Conservation (phyloP, 2,797 vertebrate genomes). For the Perodicticus potto region DNA sequence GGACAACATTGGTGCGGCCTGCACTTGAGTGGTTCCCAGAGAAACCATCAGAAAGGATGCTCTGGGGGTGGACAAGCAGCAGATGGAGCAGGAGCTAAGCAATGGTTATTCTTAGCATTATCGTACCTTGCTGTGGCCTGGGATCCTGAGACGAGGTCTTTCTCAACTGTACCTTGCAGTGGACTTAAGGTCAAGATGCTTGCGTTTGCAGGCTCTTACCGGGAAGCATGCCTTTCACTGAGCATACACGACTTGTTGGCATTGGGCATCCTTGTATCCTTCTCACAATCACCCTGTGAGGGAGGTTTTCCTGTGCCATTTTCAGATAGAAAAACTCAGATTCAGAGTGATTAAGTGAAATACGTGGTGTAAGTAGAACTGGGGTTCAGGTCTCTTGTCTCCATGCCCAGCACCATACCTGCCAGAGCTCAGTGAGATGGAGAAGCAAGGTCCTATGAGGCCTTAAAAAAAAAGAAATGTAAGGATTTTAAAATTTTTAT, state of each 20-base stretch:
- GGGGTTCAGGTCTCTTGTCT: not conserved
- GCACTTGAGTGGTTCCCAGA: not conserved
- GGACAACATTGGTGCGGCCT: no score
- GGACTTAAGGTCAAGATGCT: not conserved
- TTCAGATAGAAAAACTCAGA: not conserved
- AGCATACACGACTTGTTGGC: not conserved
- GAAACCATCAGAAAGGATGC: not conserved
- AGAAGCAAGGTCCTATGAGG: not conserved
- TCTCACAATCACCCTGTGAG: not conserved
- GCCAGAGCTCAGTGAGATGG: not conserved
- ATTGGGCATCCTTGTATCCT: not conserved
- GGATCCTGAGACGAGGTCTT: not conserved
- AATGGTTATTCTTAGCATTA: not conserved
- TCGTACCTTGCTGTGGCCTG: not conserved
- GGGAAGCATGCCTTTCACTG: not conserved
- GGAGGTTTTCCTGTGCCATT: not conserved
- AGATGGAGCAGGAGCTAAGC: not conserved
- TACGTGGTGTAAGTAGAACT: not conserved
- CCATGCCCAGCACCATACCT: not conserved
- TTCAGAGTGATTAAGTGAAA: not conserved
- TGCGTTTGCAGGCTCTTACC: not conserved
- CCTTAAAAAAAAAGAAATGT: not conserved
- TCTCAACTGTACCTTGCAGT: no score
- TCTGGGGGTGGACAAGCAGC: not conserved
- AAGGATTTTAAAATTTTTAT: not conserved